phyloP scores from a whole-genome alignment of 1,140 invertebrate genomes.

The Calephelis nemesis region DNA sequence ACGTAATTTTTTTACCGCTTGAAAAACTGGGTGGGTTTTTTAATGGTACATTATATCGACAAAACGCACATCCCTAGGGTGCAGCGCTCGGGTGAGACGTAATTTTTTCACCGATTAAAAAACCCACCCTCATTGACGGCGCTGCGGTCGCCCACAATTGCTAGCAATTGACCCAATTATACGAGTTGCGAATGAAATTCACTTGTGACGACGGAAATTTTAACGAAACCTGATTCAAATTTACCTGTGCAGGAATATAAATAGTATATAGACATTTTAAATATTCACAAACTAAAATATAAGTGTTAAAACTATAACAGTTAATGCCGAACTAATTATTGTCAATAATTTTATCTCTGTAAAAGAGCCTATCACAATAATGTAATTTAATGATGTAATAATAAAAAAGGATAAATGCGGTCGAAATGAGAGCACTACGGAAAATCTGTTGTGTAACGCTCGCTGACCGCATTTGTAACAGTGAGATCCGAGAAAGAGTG shows the following conservation, averaged over 20 bases:
- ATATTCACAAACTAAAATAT: too few species aligned
- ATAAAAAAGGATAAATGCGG: too few species aligned
- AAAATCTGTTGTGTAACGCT: too few species aligned
- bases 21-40: too few species aligned
- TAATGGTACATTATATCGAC: neutral
- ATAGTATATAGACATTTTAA: neutral
- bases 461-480: too few species aligned
- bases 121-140: constrained; percentile 27
- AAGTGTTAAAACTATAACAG: too few species aligned
- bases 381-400: too few species aligned
- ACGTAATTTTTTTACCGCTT: constrained; percentile 22
- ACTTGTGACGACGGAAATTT: constrained; percentile 23
- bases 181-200: constrained; percentile 30
- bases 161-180: constrained; percentile 35
- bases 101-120: constrained; percentile 24
- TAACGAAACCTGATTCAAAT: constrained; percentile 18
- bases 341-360: too few species aligned
- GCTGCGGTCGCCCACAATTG: constrained; percentile 27
- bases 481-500: too few species aligned
- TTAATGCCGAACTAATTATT: too few species aligned
- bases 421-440: too few species aligned
- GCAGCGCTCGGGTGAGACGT: constrained; percentile 19
- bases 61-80: neutral
- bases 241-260: constrained; percentile 4
- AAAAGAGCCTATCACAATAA: too few species aligned